A percentile compares a stretch with the other conserved stretches of the same genome.
Conservation (phyloP, 64 coral and sea anemone genomes). For the Astreopora myriophthalma region DNA sequence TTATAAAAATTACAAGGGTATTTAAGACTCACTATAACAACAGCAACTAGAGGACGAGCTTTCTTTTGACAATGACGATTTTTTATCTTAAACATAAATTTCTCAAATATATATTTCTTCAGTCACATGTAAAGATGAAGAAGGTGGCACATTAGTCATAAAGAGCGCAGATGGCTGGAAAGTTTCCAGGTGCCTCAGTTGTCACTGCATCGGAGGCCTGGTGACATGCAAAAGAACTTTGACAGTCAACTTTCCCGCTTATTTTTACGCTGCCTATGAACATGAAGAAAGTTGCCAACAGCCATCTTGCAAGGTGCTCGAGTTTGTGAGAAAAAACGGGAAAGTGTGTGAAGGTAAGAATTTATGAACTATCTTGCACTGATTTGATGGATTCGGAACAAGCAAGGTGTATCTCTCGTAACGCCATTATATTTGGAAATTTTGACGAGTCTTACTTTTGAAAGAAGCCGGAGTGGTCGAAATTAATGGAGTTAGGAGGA, state of each 20-base stretch:
- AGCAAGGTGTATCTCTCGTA: too few species aligned
- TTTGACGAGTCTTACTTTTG: too few species aligned
- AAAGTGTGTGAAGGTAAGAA: background rate
- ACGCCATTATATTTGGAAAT: background rate
- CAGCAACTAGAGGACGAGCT: too few species aligned
- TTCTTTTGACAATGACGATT: too few species aligned
- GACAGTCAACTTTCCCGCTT: background rate
- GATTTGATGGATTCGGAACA: too few species aligned
- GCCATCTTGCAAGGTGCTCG: background rate
- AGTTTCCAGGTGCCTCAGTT: background rate
- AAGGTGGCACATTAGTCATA: background rate
- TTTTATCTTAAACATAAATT: too few species aligned
- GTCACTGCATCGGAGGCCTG: background rate
- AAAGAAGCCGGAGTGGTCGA: too few species aligned
- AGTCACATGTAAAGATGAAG: conserved; percentile 9
- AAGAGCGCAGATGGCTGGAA: background rate
- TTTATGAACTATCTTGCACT: too few species aligned
- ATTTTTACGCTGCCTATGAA: background rate
- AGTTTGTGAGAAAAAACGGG: background rate
- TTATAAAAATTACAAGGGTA: too few species aligned
- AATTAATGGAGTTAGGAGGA: too few species aligned
- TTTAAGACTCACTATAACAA: too few species aligned
- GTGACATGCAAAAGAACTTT: background rate
- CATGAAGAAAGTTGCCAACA: background rate
- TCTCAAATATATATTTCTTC: background rate